Evolutionary conservation across 2,113 vertebrate genomes (phyloP).

Genomic region (Thermophis baileyi): DNA sequence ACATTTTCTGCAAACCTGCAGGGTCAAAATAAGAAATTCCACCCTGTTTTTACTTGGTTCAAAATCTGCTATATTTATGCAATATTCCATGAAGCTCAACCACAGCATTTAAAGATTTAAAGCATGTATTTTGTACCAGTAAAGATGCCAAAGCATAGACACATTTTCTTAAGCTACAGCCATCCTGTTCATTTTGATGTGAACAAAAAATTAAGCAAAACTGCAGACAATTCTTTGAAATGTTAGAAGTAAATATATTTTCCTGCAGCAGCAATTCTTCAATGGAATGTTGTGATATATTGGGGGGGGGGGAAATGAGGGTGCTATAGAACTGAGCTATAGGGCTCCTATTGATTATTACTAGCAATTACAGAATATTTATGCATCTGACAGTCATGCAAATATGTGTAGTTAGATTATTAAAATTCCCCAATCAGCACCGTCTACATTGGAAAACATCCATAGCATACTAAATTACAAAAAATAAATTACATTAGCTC

Average conservation of each 20-base stretch:
- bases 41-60: neutral
- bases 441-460: neutral
- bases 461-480: slow-evolving; percentile 13
- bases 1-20: neutral
- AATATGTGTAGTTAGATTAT: slow-evolving; percentile 3
- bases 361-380: neutral
- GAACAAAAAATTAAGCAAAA: neutral
- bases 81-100: neutral
- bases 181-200: neutral
- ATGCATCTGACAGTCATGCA: neutral
- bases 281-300: neutral
- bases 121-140: neutral
- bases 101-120: neutral
- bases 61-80: neutral
- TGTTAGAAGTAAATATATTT: neutral
- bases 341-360: neutral
- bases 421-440: neutral
- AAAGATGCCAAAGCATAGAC: neutral
- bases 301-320: neutral
- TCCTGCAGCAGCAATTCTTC: neutral
- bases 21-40: neutral
- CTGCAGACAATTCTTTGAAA: neutral
- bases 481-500: slow-evolving; percentile 17
- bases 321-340: neutral
- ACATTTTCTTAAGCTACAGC: neutral